A percentile compares a stretch with the other conserved stretches of the same genome.
Conservation (phyloP, 2,113 vertebrate genomes). For the Sorex fumeus region DNA sequence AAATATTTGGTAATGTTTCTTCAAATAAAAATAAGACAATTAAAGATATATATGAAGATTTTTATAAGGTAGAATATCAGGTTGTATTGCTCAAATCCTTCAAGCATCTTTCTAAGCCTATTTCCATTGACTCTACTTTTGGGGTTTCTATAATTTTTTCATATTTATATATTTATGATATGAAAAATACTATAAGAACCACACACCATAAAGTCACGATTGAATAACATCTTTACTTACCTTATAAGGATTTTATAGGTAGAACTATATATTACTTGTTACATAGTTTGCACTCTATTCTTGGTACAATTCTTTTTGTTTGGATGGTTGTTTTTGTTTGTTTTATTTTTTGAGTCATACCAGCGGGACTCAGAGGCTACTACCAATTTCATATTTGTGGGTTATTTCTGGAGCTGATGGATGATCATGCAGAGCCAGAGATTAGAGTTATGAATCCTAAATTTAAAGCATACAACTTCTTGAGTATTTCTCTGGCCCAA, state of each 20-base stretch:
- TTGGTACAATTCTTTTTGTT: too few species aligned
- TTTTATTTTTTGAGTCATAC: too few species aligned
- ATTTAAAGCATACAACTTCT: too few species aligned
- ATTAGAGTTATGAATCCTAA: too few species aligned
- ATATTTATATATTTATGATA: too few species aligned
- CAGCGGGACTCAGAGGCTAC: too few species aligned
- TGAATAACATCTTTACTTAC: background rate
- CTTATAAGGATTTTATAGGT: background rate
- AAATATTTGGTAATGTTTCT: constrained; percentile 2
- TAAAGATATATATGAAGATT: background rate
- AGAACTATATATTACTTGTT: background rate
- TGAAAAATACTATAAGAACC: background rate
- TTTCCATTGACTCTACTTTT: background rate
- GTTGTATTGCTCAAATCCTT: background rate
- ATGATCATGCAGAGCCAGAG: too few species aligned
- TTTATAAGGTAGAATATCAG: background rate
- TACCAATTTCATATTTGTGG: too few species aligned
- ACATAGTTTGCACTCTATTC: background rate
- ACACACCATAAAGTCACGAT: background rate
- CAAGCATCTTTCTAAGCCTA: background rate
- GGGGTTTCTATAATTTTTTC: background rate
- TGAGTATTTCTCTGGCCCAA: too few species aligned
- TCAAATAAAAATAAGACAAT: background rate
- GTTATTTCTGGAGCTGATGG: too few species aligned
- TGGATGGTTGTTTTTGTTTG: too few species aligned